These are phyloP conservation scores for Nannoperca australis DNA, from an alignment of 2,797 vertebrate species.

Conservation along the genomic window DNA sequence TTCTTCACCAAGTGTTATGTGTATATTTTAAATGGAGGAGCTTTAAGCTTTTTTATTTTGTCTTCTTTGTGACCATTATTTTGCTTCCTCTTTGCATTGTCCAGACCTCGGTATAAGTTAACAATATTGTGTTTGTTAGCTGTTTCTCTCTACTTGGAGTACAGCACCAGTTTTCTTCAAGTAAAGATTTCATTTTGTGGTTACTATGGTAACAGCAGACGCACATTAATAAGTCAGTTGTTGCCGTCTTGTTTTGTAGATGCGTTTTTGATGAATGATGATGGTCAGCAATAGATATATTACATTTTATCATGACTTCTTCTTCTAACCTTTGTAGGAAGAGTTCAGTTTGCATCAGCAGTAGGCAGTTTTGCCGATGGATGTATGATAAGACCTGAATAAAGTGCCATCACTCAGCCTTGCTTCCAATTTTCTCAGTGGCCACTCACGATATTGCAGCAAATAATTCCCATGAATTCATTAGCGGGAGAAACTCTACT, in stretches of 20 bases:
- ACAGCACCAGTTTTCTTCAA: neutral
- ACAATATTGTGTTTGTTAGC: neutral
- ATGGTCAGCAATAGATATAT: neutral
- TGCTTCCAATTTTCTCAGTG: too few relatives aligned
- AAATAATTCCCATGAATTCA: too few relatives aligned
- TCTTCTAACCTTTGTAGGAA: neutral
- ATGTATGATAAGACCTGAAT: too few relatives aligned
- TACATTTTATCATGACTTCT: neutral
- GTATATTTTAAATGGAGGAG: conserved; percentile 23
- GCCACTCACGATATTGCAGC: too few relatives aligned
- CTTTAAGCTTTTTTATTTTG: conserved; percentile 18
- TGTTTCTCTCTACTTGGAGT: neutral
- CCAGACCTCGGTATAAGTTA: neutral
- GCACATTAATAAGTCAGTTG: neutral
- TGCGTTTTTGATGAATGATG: too few relatives aligned
- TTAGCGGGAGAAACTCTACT: too few relatives aligned
- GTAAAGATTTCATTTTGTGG: neutral
- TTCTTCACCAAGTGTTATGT: conserved; percentile 25
- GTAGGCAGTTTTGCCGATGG: neutral
- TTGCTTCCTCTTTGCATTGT: neutral
- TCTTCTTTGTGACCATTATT: conserved; percentile 8
- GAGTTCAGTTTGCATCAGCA: neutral
- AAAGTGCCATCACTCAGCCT: too few relatives aligned
- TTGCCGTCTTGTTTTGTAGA: neutral
- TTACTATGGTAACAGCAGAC: neutral